These are phyloP conservation scores for Hirudinaria manillensis DNA, from an alignment of 2,888 invertebrate species.

Conservation along the genomic window DNA sequence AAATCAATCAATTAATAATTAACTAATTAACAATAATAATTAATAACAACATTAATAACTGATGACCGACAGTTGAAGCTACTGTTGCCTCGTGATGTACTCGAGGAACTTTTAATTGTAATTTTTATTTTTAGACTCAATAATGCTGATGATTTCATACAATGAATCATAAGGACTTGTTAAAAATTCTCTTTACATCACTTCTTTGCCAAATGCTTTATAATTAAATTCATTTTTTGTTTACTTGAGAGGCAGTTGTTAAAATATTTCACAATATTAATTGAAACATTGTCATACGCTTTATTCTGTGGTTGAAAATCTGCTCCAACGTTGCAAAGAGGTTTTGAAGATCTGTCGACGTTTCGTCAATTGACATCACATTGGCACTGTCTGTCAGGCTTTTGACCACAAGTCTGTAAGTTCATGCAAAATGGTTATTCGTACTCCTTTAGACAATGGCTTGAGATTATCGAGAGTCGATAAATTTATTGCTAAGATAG, in stretches of 20 bases:
- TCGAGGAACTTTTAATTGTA: background rate
- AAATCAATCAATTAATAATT: no score
- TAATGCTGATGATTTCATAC: no score
- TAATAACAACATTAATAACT: no score
- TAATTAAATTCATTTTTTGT: background rate
- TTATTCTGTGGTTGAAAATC: constrained; percentile 43
- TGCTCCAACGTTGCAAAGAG: constrained; percentile 46
- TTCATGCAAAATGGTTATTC: background rate
- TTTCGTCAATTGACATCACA: constrained; percentile 44
- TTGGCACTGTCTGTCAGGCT: constrained; percentile 45
- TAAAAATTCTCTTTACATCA: background rate
- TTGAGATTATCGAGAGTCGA: background rate
- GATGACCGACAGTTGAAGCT: background rate
- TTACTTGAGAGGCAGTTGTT: constrained; percentile 6
- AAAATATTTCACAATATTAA: background rate
- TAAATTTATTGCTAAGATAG: background rate
- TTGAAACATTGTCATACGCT: constrained; percentile 39
- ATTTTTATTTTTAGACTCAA: background rate
- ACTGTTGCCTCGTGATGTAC: background rate
- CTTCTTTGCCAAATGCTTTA: background rate
- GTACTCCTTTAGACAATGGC: background rate
- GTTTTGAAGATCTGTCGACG: constrained; percentile 45
- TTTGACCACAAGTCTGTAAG: constrained; percentile 45
- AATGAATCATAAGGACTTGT: no score
- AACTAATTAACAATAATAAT: background rate